Evolutionary conservation across 2,888 invertebrate species (phyloP).

Genomic region (Lumbricus terrestris): DNA sequence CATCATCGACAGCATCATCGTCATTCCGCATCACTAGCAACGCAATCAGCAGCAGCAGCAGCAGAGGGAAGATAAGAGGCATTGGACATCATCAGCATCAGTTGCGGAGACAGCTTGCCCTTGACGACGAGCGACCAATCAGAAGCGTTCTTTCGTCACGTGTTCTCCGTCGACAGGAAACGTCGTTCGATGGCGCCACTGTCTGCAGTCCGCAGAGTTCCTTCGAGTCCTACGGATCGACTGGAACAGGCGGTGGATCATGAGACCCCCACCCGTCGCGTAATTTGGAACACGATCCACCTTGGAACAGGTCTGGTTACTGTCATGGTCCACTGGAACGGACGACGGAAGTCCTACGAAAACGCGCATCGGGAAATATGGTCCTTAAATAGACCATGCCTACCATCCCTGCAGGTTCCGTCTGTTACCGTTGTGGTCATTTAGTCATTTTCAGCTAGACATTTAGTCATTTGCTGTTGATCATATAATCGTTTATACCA

Average conservation of each 20-base stretch:
- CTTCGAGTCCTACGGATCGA: background rate
- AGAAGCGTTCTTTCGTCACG: background rate
- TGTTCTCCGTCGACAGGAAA: background rate
- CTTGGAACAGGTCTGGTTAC: background rate
- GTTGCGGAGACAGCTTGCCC: background rate
- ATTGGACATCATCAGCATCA: no score
- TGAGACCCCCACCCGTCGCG: background rate
- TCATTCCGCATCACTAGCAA: background rate
- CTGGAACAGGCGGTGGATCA: background rate
- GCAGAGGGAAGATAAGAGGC: background rate
- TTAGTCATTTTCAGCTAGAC: no score
- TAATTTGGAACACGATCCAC: background rate
- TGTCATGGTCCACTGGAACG: background rate
- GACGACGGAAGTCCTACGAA: background rate
- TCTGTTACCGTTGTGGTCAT: no score
- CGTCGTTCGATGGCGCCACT: background rate
- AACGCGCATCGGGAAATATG: background rate
- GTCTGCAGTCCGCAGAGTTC: background rate
- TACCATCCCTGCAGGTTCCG: no score
- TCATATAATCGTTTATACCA: no score
- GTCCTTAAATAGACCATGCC: background rate
- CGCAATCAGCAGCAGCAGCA: background rate
- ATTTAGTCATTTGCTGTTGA: no score
- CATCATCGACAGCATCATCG: background rate
- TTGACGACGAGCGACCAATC: background rate